Percentiles rank a stretch among this genome's conserved stretches.
Evolutionary conservation across 2,797 vertebrate genomes (phyloP).

Genomic region (Lacerta bilineata): DNA sequence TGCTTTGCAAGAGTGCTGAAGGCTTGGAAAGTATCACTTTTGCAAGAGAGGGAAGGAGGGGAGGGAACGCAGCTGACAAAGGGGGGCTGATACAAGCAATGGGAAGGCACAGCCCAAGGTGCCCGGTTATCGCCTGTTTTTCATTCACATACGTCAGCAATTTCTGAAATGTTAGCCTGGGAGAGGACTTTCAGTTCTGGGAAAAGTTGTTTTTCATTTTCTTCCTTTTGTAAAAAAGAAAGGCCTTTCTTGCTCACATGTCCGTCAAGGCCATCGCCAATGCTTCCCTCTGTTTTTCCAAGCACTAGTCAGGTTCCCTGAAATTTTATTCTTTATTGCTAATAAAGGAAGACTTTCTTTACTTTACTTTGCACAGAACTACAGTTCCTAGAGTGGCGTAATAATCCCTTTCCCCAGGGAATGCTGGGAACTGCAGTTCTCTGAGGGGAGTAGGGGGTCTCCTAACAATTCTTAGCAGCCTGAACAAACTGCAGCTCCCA

Average conservation of each 20-base stretch:
- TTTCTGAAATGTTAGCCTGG: slow-evolving; percentile 65
- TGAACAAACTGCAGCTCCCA: too few species aligned
- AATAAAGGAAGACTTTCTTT: slow-evolving; percentile 51
- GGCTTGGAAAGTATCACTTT: slow-evolving; percentile 58
- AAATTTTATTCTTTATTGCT: slow-evolving; percentile 43
- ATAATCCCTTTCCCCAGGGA: too few species aligned
- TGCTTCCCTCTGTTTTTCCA: slow-evolving; percentile 79
- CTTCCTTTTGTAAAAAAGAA: slow-evolving; percentile 56
- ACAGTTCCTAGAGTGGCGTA: too few species aligned
- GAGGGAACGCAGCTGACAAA: slow-evolving; percentile 30
- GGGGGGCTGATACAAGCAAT: slow-evolving; percentile 61
- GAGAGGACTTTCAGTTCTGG: slow-evolving; percentile 83
- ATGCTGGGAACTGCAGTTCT: too few species aligned
- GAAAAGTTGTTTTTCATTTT: slow-evolving; percentile 66
- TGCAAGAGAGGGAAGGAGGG: slow-evolving; percentile 10
- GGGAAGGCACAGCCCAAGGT: slow-evolving; percentile 61
- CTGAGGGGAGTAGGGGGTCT: too few species aligned
- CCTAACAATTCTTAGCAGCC: too few species aligned
- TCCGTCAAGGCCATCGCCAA: slow-evolving; percentile 89
- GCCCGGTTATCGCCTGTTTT: slow-evolving; percentile 76
- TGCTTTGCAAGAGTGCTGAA: slow-evolving; percentile 58
- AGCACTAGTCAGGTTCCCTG: slow-evolving; percentile 60
- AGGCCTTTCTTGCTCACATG: slow-evolving; percentile 83
- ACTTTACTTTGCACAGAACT: slow-evolving; percentile 31
- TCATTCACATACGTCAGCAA: slow-evolving; percentile 78